Evolutionary conservation across 2,797 vertebrate species (phyloP).

Genomic region (Tenualosa thibaudeaui): DNA sequence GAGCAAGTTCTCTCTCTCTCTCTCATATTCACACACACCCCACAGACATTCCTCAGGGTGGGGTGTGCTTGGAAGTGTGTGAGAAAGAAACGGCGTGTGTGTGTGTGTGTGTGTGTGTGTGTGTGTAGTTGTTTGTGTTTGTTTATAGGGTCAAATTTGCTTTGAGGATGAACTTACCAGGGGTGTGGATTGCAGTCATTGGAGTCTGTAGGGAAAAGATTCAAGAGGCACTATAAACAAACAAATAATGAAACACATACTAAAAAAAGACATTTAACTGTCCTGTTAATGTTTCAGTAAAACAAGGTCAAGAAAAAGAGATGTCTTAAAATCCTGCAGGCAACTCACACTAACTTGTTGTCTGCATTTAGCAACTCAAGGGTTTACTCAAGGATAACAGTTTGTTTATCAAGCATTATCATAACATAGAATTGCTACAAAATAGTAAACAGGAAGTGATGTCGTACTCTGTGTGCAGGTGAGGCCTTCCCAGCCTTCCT

Average conservation of each 20-base stretch:
- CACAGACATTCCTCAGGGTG: conserved; percentile 10
- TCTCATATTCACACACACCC: background rate
- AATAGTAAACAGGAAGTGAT: conserved; percentile 31
- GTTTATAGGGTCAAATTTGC: background rate
- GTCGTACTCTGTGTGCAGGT: conserved; percentile 89
- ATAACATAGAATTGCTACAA: background rate
- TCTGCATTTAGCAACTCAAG: background rate
- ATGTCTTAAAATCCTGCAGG: background rate
- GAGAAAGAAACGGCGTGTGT: background rate
- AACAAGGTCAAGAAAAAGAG: background rate
- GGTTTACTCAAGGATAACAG: background rate
- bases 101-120: conserved; percentile 24
- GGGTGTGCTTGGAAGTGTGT: background rate
- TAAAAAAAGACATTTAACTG: conserved; percentile 14
- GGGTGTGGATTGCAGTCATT: conserved; percentile 99
- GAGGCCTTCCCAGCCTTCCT: conserved; percentile 97
- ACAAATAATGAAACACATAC: background rate
- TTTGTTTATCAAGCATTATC: background rate
- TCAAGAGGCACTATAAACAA: background rate
- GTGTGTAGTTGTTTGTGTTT: conserved; percentile 20
- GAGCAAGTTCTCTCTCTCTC: background rate
- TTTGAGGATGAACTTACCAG: conserved; percentile 80
- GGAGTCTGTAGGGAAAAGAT: conserved; percentile 82
- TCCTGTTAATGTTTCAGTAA: background rate
- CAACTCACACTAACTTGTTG: no score